A percentile compares a stretch with the other conserved stretches of the same genome.
These are phyloP conservation scores for Himalopsyche phryganea DNA, from an alignment of 1,140 invertebrate genomes.

Conservation along the genomic window DNA sequence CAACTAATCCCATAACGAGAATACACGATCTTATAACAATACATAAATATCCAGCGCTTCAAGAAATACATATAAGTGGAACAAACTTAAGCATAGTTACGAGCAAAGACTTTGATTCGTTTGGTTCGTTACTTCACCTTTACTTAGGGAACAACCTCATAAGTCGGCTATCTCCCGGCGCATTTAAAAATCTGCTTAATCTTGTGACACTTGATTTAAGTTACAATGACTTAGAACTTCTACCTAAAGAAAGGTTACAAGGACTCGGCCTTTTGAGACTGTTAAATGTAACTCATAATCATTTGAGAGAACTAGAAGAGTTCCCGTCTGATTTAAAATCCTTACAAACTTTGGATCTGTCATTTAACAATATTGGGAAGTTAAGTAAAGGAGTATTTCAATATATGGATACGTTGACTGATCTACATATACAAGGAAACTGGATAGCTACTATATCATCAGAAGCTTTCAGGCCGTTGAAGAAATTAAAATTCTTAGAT, in stretches of 20 bases:
- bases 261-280: constrained; percentile 68
- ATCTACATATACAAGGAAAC: constrained; percentile 78
- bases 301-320: constrained; percentile 75
- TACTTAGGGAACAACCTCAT: constrained; percentile 74
- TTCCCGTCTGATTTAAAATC: constrained; percentile 75
- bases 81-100: constrained; percentile 84
- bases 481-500: constrained; percentile 76
- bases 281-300: constrained; percentile 81
- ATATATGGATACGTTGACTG: constrained; percentile 68
- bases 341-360: constrained; percentile 76
- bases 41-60: constrained; percentile 65
- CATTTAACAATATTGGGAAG: constrained; percentile 76
- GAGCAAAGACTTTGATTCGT: constrained; percentile 84
- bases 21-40: constrained; percentile 61
- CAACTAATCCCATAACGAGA: constrained; percentile 69
- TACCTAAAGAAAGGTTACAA: constrained; percentile 80
- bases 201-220: constrained; percentile 80
- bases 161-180: constrained; percentile 76
- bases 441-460: constrained; percentile 73
- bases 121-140: constrained; percentile 72
- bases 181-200: constrained; percentile 72
- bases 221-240: constrained; percentile 75
- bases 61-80: constrained; percentile 75
- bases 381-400: constrained; percentile 74
- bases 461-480: constrained; percentile 76